Conservation (phyloP, 2,888 invertebrate genomes). For the Eristalis arbustorum region DNA sequence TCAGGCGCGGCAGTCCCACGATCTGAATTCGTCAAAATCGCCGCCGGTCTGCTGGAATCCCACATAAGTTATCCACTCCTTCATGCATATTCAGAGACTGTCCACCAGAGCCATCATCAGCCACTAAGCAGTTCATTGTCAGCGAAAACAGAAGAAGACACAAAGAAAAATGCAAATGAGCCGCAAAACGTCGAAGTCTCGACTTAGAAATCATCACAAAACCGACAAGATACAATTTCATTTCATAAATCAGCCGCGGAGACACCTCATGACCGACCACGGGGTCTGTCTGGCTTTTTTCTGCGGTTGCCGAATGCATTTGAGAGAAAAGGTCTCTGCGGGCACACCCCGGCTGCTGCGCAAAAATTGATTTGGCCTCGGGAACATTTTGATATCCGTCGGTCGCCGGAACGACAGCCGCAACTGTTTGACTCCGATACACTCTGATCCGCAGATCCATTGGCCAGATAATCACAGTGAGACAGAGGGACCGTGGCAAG, state of each 20-base stretch:
- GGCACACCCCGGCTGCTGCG: neutral
- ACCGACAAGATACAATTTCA: no score
- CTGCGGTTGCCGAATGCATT: neutral
- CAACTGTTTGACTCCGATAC: neutral
- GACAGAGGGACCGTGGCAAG: neutral
- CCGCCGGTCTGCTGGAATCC: neutral
- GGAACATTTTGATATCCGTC: constrained; percentile 2
- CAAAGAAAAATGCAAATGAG: neutral
- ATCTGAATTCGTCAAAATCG: neutral
- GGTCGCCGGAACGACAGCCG: neutral
- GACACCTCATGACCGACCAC: neutral
- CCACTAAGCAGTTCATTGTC: neutral
- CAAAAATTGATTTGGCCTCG: constrained; percentile 40
- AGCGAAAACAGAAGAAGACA: neutral
- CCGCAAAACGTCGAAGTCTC: neutral
- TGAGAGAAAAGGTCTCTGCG: neutral
- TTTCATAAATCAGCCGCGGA: neutral
- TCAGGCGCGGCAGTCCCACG: neutral
- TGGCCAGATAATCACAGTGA: neutral
- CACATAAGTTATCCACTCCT: neutral
- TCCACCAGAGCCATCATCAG: neutral
- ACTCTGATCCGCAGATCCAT: neutral
- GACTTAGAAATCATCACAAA: neutral
- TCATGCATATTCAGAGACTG: neutral
- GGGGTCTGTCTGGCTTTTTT: neutral